These are phyloP conservation scores for Diaprepes abbreviatus DNA, from an alignment of 2,888 invertebrate species.

Conservation along the genomic window DNA sequence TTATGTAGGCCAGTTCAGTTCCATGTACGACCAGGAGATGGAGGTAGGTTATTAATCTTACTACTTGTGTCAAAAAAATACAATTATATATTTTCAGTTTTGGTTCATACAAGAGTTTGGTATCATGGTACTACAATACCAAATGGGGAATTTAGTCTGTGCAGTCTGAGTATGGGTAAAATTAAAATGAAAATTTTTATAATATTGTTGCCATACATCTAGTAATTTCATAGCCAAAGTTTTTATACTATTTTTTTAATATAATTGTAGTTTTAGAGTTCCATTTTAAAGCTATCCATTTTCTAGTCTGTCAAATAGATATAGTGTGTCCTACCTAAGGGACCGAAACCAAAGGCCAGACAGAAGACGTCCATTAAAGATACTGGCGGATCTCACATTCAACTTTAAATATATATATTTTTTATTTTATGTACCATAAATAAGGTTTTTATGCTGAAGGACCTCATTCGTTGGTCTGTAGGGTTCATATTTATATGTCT, in stretches of 20 bases:
- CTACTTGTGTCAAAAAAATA: too few species aligned
- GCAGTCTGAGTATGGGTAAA: constrained; percentile 91
- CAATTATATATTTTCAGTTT: constrained; percentile 71
- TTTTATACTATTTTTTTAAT: constrained; percentile 19
- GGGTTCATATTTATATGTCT: too few species aligned
- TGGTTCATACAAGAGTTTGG: constrained; percentile 92
- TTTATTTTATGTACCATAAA: too few species aligned
- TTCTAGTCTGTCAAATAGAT: constrained; percentile 6
- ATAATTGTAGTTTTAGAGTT: constrained; percentile 1
- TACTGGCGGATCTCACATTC: too few species aligned
- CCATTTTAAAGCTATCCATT: constrained; percentile 9
- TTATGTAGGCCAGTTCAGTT: constrained; percentile 81
- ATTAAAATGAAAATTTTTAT: not conserved
- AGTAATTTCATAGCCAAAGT: constrained; percentile 23
- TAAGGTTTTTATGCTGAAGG: too few species aligned
- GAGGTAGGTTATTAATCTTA: constrained; percentile 71
- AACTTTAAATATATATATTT: too few species aligned
- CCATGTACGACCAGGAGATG: constrained; percentile 88
- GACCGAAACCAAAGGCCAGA: too few species aligned
- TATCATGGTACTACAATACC: constrained; percentile 89
- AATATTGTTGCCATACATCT: constrained; percentile 15
- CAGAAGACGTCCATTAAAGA: too few species aligned
- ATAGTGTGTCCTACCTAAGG: not conserved
- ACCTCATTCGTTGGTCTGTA: too few species aligned
- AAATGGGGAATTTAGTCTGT: constrained; percentile 87